These are phyloP conservation scores for Sialis fuliginosa DNA, from an alignment of 2,888 invertebrate species.

Conservation along the genomic window DNA sequence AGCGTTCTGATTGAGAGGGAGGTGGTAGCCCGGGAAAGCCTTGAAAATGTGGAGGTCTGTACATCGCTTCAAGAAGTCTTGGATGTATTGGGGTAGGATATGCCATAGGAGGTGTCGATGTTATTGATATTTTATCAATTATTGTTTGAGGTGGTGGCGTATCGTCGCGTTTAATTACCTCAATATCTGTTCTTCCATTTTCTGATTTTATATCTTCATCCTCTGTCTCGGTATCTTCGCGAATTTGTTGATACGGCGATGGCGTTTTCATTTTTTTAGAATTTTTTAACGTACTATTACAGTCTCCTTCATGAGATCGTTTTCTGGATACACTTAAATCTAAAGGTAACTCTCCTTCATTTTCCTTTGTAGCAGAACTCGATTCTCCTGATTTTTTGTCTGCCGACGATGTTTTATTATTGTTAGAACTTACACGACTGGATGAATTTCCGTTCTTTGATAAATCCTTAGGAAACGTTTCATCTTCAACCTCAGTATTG, in stretches of 20 bases:
- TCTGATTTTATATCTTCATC: conserved; percentile 18
- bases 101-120: conserved; percentile 39
- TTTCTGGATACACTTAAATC: conserved; percentile 45
- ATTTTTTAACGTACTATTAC: neutral
- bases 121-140: conserved; percentile 14
- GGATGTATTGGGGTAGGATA: conserved; percentile 76
- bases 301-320: conserved; percentile 21
- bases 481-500: conserved; percentile 5
- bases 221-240: neutral
- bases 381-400: conserved; percentile 2
- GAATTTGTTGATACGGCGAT: neutral
- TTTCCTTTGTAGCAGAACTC: conserved; percentile 1
- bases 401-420: conserved; percentile 14
- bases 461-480: conserved; percentile 8
- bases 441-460: conserved; percentile 8
- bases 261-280: conserved; percentile 2
- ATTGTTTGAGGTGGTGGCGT: conserved; percentile 25
- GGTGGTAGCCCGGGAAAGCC: conserved; percentile 28
- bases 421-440: conserved; percentile 9
- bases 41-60: conserved; percentile 36
- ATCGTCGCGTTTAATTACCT: conserved; percentile 19
- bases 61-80: conserved; percentile 56
- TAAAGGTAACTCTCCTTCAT: conserved; percentile 39
- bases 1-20: conserved; percentile 28
- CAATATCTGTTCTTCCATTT: conserved; percentile 36